Evolutionary conservation across 2,113 vertebrate species (phyloP).

Genomic region (Crotalus viridis): DNA sequence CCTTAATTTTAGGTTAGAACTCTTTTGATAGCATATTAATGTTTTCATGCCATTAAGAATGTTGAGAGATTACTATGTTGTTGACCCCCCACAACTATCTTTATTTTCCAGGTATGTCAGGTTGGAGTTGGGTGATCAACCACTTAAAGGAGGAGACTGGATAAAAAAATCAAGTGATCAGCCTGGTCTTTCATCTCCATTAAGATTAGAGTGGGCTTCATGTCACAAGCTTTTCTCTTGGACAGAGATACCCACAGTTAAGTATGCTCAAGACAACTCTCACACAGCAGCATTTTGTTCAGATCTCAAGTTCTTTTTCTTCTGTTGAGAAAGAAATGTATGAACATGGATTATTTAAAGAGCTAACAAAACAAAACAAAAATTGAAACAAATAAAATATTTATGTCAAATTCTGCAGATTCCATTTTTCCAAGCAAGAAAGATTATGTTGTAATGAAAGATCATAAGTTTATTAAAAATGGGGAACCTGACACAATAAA

Average conservation of each 20-base stretch:
- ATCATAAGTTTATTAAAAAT: neutral
- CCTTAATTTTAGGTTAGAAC: too few relatives aligned
- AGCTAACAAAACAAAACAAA: neutral
- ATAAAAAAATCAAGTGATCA: neutral
- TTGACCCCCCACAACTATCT: neutral
- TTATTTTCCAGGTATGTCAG: neutral
- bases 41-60: neutral
- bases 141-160: neutral
- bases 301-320: neutral
- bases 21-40: neutral
- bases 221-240: neutral
- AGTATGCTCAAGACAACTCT: neutral
- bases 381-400: neutral
- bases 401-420: neutral
- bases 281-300: neutral
- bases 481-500: neutral
- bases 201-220: neutral
- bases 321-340: neutral
- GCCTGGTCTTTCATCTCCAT: neutral
- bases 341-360: neutral
- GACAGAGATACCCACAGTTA: neutral
- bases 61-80: neutral
- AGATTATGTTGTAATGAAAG: neutral
- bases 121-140: neutral
- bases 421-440: neutral